These are phyloP conservation scores for Miniopterus natalensis DNA, from an alignment of 2,113 vertebrate species.

Conservation along the genomic window DNA sequence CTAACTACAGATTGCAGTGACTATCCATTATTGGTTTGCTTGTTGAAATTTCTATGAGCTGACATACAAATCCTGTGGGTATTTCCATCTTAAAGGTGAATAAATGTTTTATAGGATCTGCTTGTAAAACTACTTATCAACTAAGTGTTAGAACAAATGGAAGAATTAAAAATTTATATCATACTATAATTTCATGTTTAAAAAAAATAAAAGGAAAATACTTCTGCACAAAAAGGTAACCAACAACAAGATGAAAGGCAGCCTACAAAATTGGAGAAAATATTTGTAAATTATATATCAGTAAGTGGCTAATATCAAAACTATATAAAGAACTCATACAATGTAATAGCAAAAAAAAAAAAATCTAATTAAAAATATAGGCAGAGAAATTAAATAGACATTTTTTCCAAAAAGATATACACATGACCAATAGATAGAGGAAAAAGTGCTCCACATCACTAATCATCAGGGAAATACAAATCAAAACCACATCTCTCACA, in stretches of 20 bases:
- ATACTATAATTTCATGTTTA: neutral
- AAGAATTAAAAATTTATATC: neutral
- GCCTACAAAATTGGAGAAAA: neutral
- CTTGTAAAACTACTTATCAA: slow-evolving; percentile 3
- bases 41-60: slow-evolving; percentile 53
- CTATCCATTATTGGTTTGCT: neutral
- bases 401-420: neutral
- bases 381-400: neutral
- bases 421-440: neutral
- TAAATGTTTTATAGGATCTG: neutral
- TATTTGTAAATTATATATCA: neutral
- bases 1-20: neutral
- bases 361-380: neutral
- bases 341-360: neutral
- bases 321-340: neutral
- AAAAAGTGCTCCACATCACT: neutral
- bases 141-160: neutral
- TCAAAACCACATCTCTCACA: neutral
- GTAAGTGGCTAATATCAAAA: slow-evolving; percentile 15
- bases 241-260: neutral
- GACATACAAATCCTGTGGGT: neutral
- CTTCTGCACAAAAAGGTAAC: neutral
- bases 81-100: neutral
- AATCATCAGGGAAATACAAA: neutral
- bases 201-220: slow-evolving; percentile 34